A percentile compares a stretch with the other conserved stretches of the same genome.
Conservation (phyloP, 2,113 vertebrate species). For the Aix galericulata region DNA sequence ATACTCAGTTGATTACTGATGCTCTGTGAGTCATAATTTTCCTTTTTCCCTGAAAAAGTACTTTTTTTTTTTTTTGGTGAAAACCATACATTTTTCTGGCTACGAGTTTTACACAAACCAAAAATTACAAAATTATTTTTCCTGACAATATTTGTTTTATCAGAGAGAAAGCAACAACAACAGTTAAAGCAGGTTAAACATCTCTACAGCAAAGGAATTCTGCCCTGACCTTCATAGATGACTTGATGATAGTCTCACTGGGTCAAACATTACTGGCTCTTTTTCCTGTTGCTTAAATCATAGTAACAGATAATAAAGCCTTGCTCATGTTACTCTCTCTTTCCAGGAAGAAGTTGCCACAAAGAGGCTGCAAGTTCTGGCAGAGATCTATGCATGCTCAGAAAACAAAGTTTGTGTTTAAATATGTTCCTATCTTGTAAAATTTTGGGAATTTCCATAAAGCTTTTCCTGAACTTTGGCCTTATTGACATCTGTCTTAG, state of each 20-base stretch:
- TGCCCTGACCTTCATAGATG: neutral
- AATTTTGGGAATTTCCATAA: neutral
- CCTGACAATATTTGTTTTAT: neutral
- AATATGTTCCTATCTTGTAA: neutral
- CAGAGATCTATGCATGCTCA: neutral
- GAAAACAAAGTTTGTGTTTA: neutral
- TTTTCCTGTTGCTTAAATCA: neutral
- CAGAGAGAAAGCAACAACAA: neutral
- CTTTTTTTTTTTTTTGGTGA: neutral
- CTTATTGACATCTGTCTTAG: neutral
- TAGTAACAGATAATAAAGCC: slow-evolving; percentile 24
- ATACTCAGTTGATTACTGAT: neutral
- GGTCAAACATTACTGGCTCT: neutral
- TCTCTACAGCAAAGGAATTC: neutral
- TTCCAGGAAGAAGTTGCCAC: slow-evolving; percentile 11
- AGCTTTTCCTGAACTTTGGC: neutral
- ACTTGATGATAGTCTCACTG: neutral
- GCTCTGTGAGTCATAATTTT: neutral
- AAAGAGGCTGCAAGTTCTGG: slow-evolving; percentile 7
- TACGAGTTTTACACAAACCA: neutral
- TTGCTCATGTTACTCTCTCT: neutral
- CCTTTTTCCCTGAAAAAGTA: neutral
- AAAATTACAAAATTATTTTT: neutral
- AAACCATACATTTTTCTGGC: neutral
- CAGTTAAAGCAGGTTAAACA: neutral